Evolutionary conservation across 2,113 vertebrate species (phyloP).

Genomic region (Eolophus roseicapilla): DNA sequence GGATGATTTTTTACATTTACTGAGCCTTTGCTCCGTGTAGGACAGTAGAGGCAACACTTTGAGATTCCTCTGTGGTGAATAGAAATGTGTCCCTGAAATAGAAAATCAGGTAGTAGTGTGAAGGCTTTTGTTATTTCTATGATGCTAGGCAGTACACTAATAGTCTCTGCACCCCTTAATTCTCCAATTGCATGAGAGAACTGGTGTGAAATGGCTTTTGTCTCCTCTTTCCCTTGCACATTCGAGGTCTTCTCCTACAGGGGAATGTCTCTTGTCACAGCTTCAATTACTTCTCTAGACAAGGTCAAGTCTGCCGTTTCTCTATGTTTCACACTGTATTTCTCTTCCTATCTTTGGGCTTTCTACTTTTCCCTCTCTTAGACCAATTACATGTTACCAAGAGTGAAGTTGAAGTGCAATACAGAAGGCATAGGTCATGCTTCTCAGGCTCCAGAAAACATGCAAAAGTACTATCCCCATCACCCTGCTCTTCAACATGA

Average conservation of each 20-base stretch:
- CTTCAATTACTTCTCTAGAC: neutral
- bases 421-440: accelerated
- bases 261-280: neutral
- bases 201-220: neutral
- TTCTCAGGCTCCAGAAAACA: neutral
- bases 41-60: neutral
- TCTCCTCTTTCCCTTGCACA: neutral
- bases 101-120: neutral
- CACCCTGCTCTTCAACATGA: neutral
- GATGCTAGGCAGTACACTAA: neutral
- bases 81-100: neutral
- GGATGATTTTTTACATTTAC: neutral
- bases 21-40: neutral
- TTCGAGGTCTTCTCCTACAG: neutral
- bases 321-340: neutral
- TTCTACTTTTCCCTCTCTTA: neutral
- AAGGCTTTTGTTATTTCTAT: neutral
- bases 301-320: neutral
- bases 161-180: neutral
- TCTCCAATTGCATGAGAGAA: neutral
- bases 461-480: neutral
- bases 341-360: neutral
- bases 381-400: neutral
- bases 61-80: neutral
- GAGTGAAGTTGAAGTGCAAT: neutral